Evolutionary conservation across 2,888 invertebrate species (phyloP), one percentile per base, ranked within the genome.

Genomic region (Campopleginae sp.): DNA sequence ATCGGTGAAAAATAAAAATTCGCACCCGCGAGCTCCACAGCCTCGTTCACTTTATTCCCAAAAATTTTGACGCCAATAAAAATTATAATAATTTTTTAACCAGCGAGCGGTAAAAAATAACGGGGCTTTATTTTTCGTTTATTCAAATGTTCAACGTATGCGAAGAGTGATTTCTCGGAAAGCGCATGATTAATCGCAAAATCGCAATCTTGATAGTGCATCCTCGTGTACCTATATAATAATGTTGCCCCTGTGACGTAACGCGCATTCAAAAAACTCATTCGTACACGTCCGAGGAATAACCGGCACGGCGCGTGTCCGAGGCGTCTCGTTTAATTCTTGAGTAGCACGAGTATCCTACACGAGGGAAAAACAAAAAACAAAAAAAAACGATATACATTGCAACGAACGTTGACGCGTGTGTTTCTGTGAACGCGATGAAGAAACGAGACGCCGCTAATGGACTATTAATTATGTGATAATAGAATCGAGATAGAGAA

Each of bases 401-500:
- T 51, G 46, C 12, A 33, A 27, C 42, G 46, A n/a, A 33, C 14
- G 17, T 46, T n/a, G 19, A 17, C 27, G n/a, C 51, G 17, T 27
- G 27, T 77, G 51, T 51, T 10, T 68, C n/a, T n/a, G n/a, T n/a
- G n/a, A n/a, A 68, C 42, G 68, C 38, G n/a, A 44, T 10, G 65
- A 58, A 44, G 84, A 86, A 85, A 87, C 83, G 85, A 82, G 83
- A 81, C 80, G 46, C 85, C 86, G 80, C 87, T 89, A 90, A 89
- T 90, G 86, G 90, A 87, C 88, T 89, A 89, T 89, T 90, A 91
- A 91, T 91, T 90, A 90, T 87, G 82, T 86, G 90, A 91, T 90
- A 89, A 91, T 89, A 88, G 88, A 58, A 75, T 79, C 74, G 80
- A 84, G 88, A 91, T 88, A 89, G 44, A 63, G 80, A 38, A 5